A percentile compares a stretch with the other conserved stretches of the same genome.
These are phyloP conservation scores for Agriopis aurantiaria DNA, from an alignment of 2,888 invertebrate genomes.

Conservation along the genomic window DNA sequence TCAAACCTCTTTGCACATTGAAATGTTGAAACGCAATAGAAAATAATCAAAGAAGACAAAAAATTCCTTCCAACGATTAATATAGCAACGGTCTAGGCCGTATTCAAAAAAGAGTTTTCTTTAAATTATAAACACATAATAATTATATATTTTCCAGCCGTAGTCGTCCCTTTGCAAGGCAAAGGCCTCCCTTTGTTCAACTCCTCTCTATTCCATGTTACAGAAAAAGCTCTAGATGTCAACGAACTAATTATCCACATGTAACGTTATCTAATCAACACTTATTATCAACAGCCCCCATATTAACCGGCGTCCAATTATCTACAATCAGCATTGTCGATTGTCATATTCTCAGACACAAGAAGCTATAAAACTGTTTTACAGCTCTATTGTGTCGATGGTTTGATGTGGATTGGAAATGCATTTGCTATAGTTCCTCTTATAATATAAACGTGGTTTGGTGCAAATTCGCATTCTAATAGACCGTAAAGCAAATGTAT, in stretches of 20 bases:
- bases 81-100: no score
- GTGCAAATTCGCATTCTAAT: neutral
- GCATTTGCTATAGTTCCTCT: neutral
- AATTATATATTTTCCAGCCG: no score
- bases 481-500: neutral
- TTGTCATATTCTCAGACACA: slow-evolving; percentile 36
- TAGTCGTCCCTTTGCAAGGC: no score
- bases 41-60: no score
- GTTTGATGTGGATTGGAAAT: slow-evolving; percentile 16
- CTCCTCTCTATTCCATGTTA: no score
- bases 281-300: slow-evolving; percentile 19
- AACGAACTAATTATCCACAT: neutral
- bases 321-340: slow-evolving; percentile 20
- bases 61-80: no score
- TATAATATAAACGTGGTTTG: neutral
- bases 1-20: no score
- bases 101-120: no score
- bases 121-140: no score
- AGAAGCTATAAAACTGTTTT: slow-evolving; percentile 54
- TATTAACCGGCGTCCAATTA: slow-evolving; percentile 11
- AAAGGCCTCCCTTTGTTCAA: no score
- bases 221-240: neutral
- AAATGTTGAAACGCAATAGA: no score
- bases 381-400: slow-evolving; percentile 55
- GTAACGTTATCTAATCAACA: slow-evolving; percentile 5